Percentiles rank a stretch among this genome's conserved stretches.
These are phyloP conservation scores for Cairina moschata DNA, from an alignment of 2,113 vertebrate genomes.

Conservation along the genomic window DNA sequence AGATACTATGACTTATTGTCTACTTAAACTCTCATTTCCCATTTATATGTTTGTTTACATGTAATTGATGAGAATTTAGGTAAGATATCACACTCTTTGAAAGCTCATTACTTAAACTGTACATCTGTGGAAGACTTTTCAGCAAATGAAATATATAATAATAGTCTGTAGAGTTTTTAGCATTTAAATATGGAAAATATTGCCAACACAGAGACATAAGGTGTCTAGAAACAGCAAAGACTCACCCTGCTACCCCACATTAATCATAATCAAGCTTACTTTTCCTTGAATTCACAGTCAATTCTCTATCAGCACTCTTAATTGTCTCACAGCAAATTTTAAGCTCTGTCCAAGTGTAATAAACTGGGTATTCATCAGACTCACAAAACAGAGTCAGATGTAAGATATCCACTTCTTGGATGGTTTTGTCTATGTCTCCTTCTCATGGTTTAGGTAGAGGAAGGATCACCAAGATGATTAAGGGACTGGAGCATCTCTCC, in stretches of 20 bases:
- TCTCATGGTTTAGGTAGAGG: not conserved
- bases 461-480: not conserved
- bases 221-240: not conserved
- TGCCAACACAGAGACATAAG: not conserved
- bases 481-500: not conserved
- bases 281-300: not conserved
- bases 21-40: not conserved
- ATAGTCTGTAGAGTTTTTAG: not conserved
- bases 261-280: not conserved
- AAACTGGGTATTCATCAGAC: accelerated
- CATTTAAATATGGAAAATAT: not conserved
- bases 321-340: not conserved
- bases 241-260: not conserved
- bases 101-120: not conserved
- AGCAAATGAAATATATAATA: not conserved
- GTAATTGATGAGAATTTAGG: not conserved
- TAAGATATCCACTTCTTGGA: not conserved
- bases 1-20: not conserved
- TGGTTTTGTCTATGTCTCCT: not conserved
- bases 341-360: not conserved
- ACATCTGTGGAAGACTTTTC: not conserved
- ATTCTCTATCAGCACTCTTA: not conserved
- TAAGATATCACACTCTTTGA: not conserved
- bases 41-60: not conserved
- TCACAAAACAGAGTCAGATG: not conserved